Evolutionary conservation across 2,797 vertebrate genomes (phyloP).

Genomic region (Microctenopoma steveboyesi): DNA sequence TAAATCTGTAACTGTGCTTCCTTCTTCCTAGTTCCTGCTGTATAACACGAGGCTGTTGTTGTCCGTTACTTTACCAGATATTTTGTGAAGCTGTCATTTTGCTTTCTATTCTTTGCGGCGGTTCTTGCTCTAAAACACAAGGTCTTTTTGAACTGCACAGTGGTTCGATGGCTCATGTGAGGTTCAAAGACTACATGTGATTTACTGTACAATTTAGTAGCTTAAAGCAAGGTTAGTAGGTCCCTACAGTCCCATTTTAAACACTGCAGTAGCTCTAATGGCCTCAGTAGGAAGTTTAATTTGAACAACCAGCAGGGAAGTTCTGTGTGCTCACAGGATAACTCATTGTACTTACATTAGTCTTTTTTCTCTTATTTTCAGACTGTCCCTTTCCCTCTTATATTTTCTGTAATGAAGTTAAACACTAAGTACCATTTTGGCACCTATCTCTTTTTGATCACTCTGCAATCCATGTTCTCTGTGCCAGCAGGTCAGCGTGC

Average conservation of each 20-base stretch:
- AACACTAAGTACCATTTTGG: slow-evolving; percentile 17
- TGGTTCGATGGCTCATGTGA: slow-evolving; percentile 5
- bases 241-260: slow-evolving; percentile 4
- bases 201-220: slow-evolving; percentile 18
- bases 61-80: background rate
- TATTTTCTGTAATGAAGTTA: slow-evolving; percentile 35
- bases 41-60: background rate
- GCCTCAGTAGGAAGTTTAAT: slow-evolving; percentile 31
- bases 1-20: slow-evolving; percentile 17
- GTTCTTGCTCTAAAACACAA: slow-evolving; percentile 15
- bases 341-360: slow-evolving; percentile 26
- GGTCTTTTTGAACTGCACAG: slow-evolving; percentile 10
- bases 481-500: slow-evolving; percentile 28
- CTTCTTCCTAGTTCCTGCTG: slow-evolving; percentile 14
- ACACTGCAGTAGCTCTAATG: background rate
- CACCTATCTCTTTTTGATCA: slow-evolving; percentile 36
- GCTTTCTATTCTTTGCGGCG: slow-evolving; percentile 19
- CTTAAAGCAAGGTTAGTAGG: slow-evolving; percentile 4
- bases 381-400: background rate
- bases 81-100: slow-evolving; percentile 33
- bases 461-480: slow-evolving; percentile 13
- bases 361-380: background rate
- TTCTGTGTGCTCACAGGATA: slow-evolving; percentile 14
- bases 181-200: slow-evolving; percentile 22
- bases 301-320: slow-evolving; percentile 18